Percentiles rank a stretch among this genome's conserved stretches.
Evolutionary conservation across 2,797 vertebrate genomes (phyloP).

Genomic region (Pipistrellus nathusii): DNA sequence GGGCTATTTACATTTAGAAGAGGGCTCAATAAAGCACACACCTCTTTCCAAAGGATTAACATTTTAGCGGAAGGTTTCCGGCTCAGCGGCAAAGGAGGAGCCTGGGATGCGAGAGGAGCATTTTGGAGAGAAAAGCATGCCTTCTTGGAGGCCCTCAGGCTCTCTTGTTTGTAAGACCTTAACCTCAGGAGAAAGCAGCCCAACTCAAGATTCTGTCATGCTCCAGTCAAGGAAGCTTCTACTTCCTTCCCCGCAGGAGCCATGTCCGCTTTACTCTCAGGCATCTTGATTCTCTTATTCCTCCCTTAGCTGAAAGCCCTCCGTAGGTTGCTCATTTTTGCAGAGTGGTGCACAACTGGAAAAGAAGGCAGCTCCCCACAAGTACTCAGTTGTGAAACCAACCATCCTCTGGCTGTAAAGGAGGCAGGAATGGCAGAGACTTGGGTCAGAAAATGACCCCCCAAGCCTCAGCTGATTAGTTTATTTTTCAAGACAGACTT

Average conservation of each 20-base stretch:
- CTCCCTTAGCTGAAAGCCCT: not conserved
- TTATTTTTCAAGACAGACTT: not conserved
- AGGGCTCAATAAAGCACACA: not conserved
- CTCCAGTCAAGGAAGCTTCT: not conserved
- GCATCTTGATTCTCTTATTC: not conserved
- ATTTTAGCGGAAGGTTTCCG: not conserved
- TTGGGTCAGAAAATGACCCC: not conserved
- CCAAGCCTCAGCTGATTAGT: not conserved
- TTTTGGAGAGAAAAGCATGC: not conserved
- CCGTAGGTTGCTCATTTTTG: not conserved
- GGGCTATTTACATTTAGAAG: not conserved
- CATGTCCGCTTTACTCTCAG: not conserved
- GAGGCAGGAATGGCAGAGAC: not conserved
- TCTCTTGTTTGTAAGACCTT: not conserved
- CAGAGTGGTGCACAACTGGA: not conserved
- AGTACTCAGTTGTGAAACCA: not conserved
- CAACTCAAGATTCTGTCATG: not conserved
- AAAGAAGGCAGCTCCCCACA: not conserved
- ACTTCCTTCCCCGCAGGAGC: not conserved
- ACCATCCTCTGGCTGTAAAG: not conserved
- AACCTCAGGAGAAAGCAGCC: not conserved
- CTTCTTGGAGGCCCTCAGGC: not conserved
- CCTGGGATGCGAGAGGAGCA: not conserved
- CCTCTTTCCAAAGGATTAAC: not conserved
- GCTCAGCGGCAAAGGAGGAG: fast-evolving